phyloP scores from a whole-genome alignment of 2,888 invertebrate genomes.

The Dascillus cervinus region DNA sequence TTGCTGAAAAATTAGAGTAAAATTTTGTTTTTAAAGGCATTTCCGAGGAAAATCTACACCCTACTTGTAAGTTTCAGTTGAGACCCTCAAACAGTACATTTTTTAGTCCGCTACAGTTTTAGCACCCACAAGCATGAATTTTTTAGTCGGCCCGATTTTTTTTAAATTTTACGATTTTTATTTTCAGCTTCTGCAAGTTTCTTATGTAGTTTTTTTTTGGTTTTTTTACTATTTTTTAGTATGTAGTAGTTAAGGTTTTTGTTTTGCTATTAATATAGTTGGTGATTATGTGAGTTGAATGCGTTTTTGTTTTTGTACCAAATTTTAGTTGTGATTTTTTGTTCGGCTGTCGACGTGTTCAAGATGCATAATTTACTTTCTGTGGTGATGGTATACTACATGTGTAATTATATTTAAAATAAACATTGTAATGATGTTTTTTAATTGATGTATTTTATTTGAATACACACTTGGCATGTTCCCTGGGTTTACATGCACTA shows the following conservation, averaged over 20 bases:
- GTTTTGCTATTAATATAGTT: conserved; percentile 27
- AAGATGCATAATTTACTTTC: conserved; percentile 15
- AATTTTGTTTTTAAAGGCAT: conserved; percentile 30
- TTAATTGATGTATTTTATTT: conserved; percentile 37
- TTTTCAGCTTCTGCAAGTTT: conserved; percentile 24
- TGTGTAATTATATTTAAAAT: conserved; percentile 37
- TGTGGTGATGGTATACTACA: conserved; percentile 37
- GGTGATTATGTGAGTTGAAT: conserved; percentile 27
- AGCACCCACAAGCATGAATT: conserved; percentile 36
- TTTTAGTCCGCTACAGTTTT: conserved; percentile 26
- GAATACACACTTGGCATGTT: conserved; percentile 34
- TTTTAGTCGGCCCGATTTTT: no score
- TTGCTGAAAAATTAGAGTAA: conserved; percentile 18
- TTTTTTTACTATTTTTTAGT: conserved; percentile 26
- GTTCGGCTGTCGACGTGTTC: conserved; percentile 11
- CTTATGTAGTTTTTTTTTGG: conserved; percentile 20
- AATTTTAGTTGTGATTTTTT: conserved; percentile 9
- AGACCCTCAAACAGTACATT: conserved; percentile 1
- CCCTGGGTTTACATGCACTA: conserved; percentile 16
- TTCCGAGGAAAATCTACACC: conserved; percentile 39
- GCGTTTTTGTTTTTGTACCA: conserved; percentile 22
- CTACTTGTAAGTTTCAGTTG: conserved; percentile 37
- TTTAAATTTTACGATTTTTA: conserved; percentile 13
- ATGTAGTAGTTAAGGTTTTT: conserved; percentile 27
- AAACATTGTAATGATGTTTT: conserved; percentile 42